phyloP scores from a whole-genome alignment of 2,888 invertebrate species.

The Xanthia icteritia region DNA sequence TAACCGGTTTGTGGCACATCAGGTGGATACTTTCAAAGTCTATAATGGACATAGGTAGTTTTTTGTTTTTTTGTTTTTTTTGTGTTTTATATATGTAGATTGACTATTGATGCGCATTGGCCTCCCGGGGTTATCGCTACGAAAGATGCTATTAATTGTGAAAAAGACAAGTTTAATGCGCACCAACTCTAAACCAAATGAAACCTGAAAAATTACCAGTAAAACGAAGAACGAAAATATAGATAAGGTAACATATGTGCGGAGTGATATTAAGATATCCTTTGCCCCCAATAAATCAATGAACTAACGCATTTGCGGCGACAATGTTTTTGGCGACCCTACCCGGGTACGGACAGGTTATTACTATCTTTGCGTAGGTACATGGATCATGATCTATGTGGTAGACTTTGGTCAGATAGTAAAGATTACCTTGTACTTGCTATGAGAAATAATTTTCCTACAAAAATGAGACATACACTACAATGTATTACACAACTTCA shows the following conservation, averaged over 20 bases:
- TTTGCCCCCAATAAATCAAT: slow-evolving; percentile 55
- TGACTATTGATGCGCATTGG: too few relatives aligned
- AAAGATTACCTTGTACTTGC: too few relatives aligned
- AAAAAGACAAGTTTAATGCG: too few relatives aligned
- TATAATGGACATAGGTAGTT: too few relatives aligned
- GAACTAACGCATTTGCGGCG: slow-evolving; percentile 58
- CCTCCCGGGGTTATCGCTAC: too few relatives aligned
- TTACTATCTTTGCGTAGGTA: slow-evolving; percentile 35
- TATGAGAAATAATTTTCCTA: not conserved
- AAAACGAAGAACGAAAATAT: slow-evolving; percentile 6
- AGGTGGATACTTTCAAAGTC: too few relatives aligned
- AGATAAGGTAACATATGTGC: slow-evolving; percentile 56
- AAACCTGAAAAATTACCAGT: slow-evolving; percentile 11
- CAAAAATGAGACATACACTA: too few relatives aligned
- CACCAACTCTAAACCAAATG: not conserved
- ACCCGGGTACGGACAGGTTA: slow-evolving; percentile 43
- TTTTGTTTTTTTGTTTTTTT: too few relatives aligned
- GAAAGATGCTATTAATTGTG: too few relatives aligned
- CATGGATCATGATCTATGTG: slow-evolving; percentile 31
- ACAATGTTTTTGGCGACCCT: slow-evolving; percentile 62
- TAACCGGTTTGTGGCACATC: too few relatives aligned
- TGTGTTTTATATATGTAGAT: too few relatives aligned
- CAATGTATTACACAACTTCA: too few relatives aligned
- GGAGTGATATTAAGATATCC: slow-evolving; percentile 61
- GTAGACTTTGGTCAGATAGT: not conserved